phyloP scores from a whole-genome alignment of 2,797 vertebrate genomes.

The Iguana delicatissima region DNA sequence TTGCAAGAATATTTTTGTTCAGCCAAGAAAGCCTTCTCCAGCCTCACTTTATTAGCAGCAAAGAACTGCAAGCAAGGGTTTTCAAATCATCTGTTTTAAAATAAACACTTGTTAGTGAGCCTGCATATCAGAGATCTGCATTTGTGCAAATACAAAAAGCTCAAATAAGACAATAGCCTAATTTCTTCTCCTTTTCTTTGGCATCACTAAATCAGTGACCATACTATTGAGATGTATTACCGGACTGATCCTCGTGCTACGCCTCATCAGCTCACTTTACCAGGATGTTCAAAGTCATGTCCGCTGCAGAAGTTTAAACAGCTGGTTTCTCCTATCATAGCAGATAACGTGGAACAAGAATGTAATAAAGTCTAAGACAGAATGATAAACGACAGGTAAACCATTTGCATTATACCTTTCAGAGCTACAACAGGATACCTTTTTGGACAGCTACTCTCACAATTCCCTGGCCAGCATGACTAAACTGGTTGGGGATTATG shows the following conservation, averaged over 20 bases:
- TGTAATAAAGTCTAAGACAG: not conserved
- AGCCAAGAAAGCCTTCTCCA: not conserved
- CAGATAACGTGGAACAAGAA: not conserved
- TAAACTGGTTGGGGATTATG: no score
- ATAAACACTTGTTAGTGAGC: not conserved
- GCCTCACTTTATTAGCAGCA: not conserved
- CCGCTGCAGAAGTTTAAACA: slow-evolving; percentile 5
- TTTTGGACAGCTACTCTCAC: no score
- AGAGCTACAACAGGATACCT: no score
- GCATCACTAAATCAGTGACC: not conserved
- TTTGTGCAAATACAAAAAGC: not conserved
- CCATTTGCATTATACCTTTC: not conserved
- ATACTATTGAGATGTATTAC: slow-evolving; percentile 20
- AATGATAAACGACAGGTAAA: not conserved
- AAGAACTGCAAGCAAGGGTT: not conserved
- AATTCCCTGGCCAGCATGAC: no score
- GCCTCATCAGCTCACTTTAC: not conserved
- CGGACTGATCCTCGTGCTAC: not conserved
- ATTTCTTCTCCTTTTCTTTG: not conserved
- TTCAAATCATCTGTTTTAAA: not conserved
- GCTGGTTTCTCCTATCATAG: not conserved
- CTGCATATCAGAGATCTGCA: not conserved
- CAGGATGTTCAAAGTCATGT: slow-evolving; percentile 9
- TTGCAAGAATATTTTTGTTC: not conserved
- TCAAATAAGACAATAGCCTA: not conserved